Base-by-base conservation (phyloP, 2,113 vertebrate genomes). In the Mirounga angustirostris region DNA sequence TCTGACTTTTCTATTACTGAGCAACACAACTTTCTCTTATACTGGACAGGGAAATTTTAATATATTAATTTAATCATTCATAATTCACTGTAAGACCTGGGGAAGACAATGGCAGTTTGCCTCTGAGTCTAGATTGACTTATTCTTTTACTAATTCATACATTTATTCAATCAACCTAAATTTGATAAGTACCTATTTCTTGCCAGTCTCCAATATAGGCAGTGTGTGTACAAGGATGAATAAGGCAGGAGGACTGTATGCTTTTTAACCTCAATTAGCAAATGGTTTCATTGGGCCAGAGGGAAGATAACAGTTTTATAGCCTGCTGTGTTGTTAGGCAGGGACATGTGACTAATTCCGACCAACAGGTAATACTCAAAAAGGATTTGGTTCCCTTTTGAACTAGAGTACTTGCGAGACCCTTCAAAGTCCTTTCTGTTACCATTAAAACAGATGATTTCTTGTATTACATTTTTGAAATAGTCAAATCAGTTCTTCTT, bases 1-100 rank as follows among this genome's bases (percentile, higher is more conserved):
- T 93, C 63, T 81, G 10, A 84, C 33, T 80, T 61, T 95, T 81
- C 52, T 71, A 52, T 90, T 92, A 96, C 40, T 24, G 43, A 93
- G 10, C 1, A 10, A 56, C 5, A 56, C 9, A 93, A 28, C 19
- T 52, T 95, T 61, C 5, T 40, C 28, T 67, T 80, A 67, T 28
- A 43, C 21, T 46, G 33, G 33, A 56, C 22, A 95, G 52, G n/a
- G 2, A 93, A 76, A 76, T 94, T 94, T 92, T 61, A 88, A 90
- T 21, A 1, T 36, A 52, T 61, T 26, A 30, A n/a, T 93, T 89
- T 78, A 94, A 80, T 89, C 9, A 63, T 95, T 30, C 24, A 63
- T 11, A 87, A 74, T 79, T 73, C 30, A 87, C 73, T 67, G 7
- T 91, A 59, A 88, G 14, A 71, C 43, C 19, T 73, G 24, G 33